A percentile compares a stretch with the other conserved stretches of the same genome.
phyloP scores from a whole-genome alignment of 2,113 vertebrate species.

The Tichodroma muraria region DNA sequence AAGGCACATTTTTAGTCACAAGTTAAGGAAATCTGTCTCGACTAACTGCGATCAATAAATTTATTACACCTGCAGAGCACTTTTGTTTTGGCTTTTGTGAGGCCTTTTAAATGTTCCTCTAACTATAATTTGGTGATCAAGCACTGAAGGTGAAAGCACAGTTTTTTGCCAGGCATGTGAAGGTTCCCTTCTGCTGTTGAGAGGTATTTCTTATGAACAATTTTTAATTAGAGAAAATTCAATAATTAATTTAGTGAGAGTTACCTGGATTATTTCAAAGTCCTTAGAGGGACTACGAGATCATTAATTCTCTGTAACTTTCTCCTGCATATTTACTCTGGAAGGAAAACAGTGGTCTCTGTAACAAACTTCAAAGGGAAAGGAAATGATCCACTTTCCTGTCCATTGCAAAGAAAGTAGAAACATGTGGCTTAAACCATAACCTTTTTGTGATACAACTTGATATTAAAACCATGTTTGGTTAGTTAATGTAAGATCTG shows the following conservation, averaged over 20 bases:
- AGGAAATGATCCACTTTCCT: neutral
- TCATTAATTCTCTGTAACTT: conserved; percentile 13
- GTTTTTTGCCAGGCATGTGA: neutral
- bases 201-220: neutral
- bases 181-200: neutral
- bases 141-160: neutral
- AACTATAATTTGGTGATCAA: neutral
- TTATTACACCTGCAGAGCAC: neutral
- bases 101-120: neutral
- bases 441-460: neutral
- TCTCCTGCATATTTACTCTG: neutral
- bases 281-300: neutral
- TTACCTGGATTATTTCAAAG: neutral
- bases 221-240: conserved; percentile 23
- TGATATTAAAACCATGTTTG: neutral
- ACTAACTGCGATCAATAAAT: neutral
- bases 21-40: neutral
- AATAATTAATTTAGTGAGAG: conserved; percentile 25
- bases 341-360: neutral
- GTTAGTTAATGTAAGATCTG: neutral
- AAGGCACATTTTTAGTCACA: neutral
- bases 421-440: neutral
- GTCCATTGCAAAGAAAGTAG: neutral
- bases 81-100: neutral
- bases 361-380: neutral